These are phyloP conservation scores for Metopolophium dirhodum DNA, from an alignment of 1,140 invertebrate genomes.

Conservation along the genomic window DNA sequence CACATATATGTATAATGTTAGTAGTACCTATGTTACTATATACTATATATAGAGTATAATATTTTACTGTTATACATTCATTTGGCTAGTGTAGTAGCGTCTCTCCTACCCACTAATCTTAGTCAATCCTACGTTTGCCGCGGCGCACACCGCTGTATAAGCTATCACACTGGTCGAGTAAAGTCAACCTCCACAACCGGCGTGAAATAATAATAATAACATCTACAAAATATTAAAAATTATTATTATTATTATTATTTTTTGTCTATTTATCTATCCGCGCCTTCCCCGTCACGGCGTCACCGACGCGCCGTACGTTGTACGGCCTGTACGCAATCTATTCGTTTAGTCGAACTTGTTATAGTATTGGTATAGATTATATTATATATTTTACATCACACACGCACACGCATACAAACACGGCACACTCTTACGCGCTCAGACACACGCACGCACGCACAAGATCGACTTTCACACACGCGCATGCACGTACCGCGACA, in stretches of 20 bases:
- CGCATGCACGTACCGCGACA: not conserved
- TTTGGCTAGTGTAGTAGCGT: not conserved
- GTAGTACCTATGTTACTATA: not conserved
- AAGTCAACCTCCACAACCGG: not conserved
- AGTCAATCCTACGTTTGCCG: too few relatives aligned
- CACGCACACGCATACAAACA: not conserved
- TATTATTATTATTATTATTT: not conserved
- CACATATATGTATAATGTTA: not conserved
- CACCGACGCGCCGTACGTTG: not conserved
- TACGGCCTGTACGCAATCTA: not conserved
- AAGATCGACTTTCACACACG: not conserved
- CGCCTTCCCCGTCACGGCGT: not conserved
- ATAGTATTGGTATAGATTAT: not conserved
- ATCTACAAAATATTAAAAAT: not conserved
- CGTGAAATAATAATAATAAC: not conserved
- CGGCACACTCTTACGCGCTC: not conserved
- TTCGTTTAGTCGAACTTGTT: slow-evolving; percentile 22
- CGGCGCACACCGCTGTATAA: not conserved
- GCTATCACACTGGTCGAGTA: not conserved
- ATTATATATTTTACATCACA: not conserved
- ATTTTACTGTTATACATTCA: not conserved
- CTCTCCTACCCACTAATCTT: too few relatives aligned
- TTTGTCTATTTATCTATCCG: not conserved
- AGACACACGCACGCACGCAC: slow-evolving; percentile 17
- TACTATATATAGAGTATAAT: not conserved